Evolutionary conservation across 2,888 invertebrate genomes (phyloP).

Genomic region (Chrysotoxum bicinctum): DNA sequence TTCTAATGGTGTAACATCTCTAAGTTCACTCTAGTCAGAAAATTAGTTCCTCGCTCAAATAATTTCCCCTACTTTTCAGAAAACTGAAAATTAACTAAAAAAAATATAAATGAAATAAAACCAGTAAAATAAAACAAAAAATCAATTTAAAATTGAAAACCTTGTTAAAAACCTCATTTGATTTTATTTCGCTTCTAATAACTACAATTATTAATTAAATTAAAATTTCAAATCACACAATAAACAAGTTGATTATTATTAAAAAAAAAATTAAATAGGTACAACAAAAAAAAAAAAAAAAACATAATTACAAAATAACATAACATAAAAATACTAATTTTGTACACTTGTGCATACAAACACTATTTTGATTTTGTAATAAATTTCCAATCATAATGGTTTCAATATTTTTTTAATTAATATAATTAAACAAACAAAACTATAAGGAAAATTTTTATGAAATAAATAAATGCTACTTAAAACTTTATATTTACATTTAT

Average conservation of each 20-base stretch:
- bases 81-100: neutral
- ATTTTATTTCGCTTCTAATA: constrained; percentile 60
- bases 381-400: constrained; percentile 31
- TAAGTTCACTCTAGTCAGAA: neutral
- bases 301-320: constrained; percentile 27
- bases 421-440: constrained; percentile 61
- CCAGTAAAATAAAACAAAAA: constrained; percentile 20
- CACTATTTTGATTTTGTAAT: constrained; percentile 34
- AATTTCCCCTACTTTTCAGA: neutral
- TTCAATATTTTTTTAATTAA: constrained; percentile 63
- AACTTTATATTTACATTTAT: constrained; percentile 50
- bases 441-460: constrained; percentile 27
- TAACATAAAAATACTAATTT: constrained; percentile 5
- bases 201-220: constrained; percentile 30
- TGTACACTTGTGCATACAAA: constrained; percentile 35
- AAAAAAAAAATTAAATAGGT: constrained; percentile 25
- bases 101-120: neutral
- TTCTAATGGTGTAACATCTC: no score
- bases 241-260: constrained; percentile 42
- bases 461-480: constrained; percentile 67
- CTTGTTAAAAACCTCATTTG: constrained; percentile 69
- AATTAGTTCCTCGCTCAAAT: neutral
- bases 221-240: constrained; percentile 49
- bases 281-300: constrained; percentile 12
- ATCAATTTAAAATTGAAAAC: constrained; percentile 54